Evolutionary conservation across 2,888 invertebrate genomes (phyloP).

Genomic region (Troglohyphantes excavatus): DNA sequence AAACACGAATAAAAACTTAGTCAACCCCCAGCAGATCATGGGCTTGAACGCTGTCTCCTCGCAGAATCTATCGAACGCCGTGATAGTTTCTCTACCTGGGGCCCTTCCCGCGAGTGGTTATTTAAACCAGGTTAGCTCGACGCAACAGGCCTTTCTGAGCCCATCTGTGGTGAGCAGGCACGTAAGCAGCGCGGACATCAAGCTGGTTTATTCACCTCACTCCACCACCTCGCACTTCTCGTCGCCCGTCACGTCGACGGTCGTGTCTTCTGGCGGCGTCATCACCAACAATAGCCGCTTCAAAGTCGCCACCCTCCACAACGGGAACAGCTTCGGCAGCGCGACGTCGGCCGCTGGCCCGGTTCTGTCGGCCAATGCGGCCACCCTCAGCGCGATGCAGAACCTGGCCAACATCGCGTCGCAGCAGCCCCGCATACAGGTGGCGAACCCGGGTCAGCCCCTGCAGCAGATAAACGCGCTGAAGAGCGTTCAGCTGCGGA

Average conservation of each 20-base stretch:
- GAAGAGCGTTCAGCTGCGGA: constrained; percentile 51
- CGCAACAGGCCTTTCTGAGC: constrained; percentile 66
- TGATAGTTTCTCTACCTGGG: constrained; percentile 74
- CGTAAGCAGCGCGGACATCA: constrained; percentile 71
- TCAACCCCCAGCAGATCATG: constrained; percentile 58
- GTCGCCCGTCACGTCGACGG: constrained; percentile 36
- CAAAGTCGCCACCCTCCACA: constrained; percentile 67
- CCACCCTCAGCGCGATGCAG: constrained; percentile 81
- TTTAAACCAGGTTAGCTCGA: constrained; percentile 79
- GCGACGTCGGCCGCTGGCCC: constrained; percentile 64
- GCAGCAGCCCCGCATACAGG: constrained; percentile 81
- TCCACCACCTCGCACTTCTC: constrained; percentile 57
- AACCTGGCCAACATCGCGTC: constrained; percentile 82
- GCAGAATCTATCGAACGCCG: constrained; percentile 63
- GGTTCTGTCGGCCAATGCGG: constrained; percentile 52
- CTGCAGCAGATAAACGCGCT: constrained; percentile 52
- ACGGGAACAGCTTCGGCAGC: constrained; percentile 61
- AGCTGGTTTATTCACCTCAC: constrained; percentile 79
- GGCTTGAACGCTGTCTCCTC: constrained; percentile 61
- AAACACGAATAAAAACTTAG: constrained; percentile 65
- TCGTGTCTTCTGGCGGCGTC: constrained; percentile 60
- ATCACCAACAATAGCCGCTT: constrained; percentile 55
- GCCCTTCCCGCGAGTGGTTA: constrained; percentile 80
- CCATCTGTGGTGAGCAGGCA: constrained; percentile 63
- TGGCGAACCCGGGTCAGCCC: constrained; percentile 66